Evolutionary conservation across 2,113 vertebrate genomes (phyloP), one percentile per base, ranked within the genome.

Genomic region (Triplophysa siluroides): DNA sequence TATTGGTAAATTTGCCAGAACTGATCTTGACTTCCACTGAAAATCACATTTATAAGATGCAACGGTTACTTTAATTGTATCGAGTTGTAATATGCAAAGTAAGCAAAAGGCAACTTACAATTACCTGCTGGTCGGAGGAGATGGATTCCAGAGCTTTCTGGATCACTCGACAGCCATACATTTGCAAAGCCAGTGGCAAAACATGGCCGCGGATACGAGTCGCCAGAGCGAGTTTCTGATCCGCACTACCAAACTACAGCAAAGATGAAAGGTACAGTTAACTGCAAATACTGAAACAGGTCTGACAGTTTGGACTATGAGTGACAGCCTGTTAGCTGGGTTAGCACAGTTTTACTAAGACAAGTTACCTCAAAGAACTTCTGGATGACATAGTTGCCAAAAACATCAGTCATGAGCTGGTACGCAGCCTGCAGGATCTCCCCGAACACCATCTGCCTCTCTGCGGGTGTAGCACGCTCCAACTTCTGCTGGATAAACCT

Each of bases 61-160:
- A 12, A 23, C 19, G 1, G 16, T 58, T 56, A 56, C 18, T 19
- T 8, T 18, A 56, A 72, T 38, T 12, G 10, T 56, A 10, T 14
- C 29, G 18, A 43, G 56, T 21, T 74, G 33, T 70, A 16, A 58
- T 21, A 9, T 47, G 10, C 6, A 4, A 62, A 29, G 24, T 21
- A 69, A 64, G 6, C 24, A 76, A 65, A 45, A 58, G 62, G 33
- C 7, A 92, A 97, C 98, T 98, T 95, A 99, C 98, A 93, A 99
- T 98, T 94, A 99, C 97, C 93, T 99, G 98, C 93, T 99, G 98
- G 88, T 99, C 98, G 74, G 97, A 96, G 81, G 98, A 97, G 88
- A 99, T 98, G 91, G 98, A 99, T 91, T 99, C 98, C 64, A 99
- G 94, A 78, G 98, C 98, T 92, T 99, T 99, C 92, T 99, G 98